These are phyloP conservation scores for Drosophila arawakana DNA, from an alignment of 1,140 invertebrate species.

Conservation along the genomic window DNA sequence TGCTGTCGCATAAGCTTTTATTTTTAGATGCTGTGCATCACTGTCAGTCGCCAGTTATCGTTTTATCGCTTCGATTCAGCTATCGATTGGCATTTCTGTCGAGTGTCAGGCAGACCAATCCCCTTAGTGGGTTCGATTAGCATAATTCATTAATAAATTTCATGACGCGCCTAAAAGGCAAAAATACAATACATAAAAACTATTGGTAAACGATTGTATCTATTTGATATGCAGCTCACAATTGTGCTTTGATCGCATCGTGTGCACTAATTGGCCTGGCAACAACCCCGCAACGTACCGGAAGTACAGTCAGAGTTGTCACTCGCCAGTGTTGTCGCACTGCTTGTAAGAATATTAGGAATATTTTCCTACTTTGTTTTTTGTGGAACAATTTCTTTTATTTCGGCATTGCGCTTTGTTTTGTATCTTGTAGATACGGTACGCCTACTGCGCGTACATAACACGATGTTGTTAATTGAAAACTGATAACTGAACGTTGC, in stretches of 20 bases:
- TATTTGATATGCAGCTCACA: conserved; percentile 62
- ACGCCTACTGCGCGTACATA: conserved; percentile 62
- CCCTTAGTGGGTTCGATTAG: conserved; percentile 30
- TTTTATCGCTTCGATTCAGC: neutral
- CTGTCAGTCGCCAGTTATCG: neutral
- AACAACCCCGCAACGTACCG: conserved; percentile 51
- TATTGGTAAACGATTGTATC: conserved; percentile 13
- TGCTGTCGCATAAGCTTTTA: conserved; percentile 30
- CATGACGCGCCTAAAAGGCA: conserved; percentile 17
- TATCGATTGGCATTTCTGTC: conserved; percentile 24
- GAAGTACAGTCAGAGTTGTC: conserved; percentile 59
- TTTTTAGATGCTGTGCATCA: conserved; percentile 59
- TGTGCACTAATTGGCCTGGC: conserved; percentile 60
- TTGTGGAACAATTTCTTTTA: conserved; percentile 38
- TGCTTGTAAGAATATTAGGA: neutral
- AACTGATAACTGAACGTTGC: conserved; percentile 67
- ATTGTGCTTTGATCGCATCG: conserved; percentile 16
- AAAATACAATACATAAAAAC: neutral
- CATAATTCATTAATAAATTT: conserved; percentile 75
- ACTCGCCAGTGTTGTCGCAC: conserved; percentile 37
- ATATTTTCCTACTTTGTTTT: conserved; percentile 10
- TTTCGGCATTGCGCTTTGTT: conserved; percentile 54
- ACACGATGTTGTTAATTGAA: conserved; percentile 81
- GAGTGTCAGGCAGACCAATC: conserved; percentile 34
- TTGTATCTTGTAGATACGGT: conserved; percentile 69